Conservation (phyloP, 2,113 vertebrate genomes). For the Upupa epops region DNA sequence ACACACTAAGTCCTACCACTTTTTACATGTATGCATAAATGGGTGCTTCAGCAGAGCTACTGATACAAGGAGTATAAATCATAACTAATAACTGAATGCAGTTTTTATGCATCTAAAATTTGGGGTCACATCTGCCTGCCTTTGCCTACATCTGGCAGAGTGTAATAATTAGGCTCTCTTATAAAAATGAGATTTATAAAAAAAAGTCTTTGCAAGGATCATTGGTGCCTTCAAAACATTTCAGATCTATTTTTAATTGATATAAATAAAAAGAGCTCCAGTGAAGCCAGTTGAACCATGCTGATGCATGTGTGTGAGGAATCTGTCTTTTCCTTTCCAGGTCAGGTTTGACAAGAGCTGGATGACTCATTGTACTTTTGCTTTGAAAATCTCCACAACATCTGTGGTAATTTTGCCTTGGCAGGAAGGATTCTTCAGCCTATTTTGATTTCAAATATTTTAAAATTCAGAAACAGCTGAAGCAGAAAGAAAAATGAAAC, state of each 20-base stretch:
- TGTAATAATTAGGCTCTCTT: conserved; percentile 24
- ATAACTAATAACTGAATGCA: not conserved
- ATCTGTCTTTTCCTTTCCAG: not conserved
- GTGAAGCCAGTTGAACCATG: not conserved
- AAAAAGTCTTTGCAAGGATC: not conserved
- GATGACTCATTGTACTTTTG: not conserved
- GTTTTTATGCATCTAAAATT: not conserved
- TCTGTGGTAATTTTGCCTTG: not conserved
- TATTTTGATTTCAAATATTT: not conserved
- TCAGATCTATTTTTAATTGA: not conserved
- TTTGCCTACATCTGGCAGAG: conserved; percentile 27
- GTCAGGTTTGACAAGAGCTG: not conserved
- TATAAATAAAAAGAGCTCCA: not conserved
- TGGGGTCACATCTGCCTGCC: conserved; percentile 13
- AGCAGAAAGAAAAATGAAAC: not conserved
- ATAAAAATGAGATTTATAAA: not conserved
- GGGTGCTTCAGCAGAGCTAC: not conserved
- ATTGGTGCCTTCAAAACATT: conserved; percentile 7
- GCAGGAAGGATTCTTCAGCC: not conserved
- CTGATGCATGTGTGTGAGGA: not conserved
- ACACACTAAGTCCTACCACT: not conserved
- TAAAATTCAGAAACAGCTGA: not conserved
- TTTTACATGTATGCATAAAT: not conserved
- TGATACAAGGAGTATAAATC: conserved; percentile 13
- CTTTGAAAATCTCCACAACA: not conserved